Base-by-base conservation (phyloP, 2,113 vertebrate species). In the Rattus rattus region DNA sequence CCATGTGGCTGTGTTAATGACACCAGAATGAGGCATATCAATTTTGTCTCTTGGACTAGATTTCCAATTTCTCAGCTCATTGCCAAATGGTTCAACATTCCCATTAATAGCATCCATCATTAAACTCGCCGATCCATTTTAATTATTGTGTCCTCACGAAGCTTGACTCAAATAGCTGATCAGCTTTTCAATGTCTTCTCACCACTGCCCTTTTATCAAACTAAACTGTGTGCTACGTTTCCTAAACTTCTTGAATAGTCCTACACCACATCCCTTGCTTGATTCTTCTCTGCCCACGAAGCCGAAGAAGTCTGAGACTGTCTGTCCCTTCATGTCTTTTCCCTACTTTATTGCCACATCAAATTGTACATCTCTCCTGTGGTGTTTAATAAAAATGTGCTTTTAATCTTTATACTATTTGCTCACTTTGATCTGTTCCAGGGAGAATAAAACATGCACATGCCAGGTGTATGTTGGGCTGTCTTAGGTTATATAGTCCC, bases 1-100 rank as follows among this genome's bases (percentile, higher is more conserved):
- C 79, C 54, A 72, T n/a, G 36, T 24, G 9, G 12, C 39, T 86
- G 65, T 77, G 22, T 33, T 95, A 67, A 88, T 93, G 89, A 49
- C 39, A 88, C n/a, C 28, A 88, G 69, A 70, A 92, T 92, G 95
- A 84, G 75, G 80, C 59, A n/a, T 39, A 92, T 88, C 73, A 93
- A 16, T 94, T 87, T 77, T 39, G 70, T 16, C 88, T 67, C 77
- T 81, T 86, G n/a, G 7, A 75, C 80, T 79, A n/a, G 39, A 56
- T 63, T 65, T 24, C 10, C 88, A 63, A 72, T 90, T 91, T 70
- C 33, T 88, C 75, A 70, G n/a, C 63, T 90, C 20, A 43, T 54
- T 63, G 67, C 36, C 79, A 96, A 88, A 81, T 65, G 11, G 26
- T 72, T 94, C 56, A 90, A 56, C 39, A 70, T 39, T 85, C 59